phyloP scores from a whole-genome alignment of 2,113 vertebrate genomes.

The Prunella fulvescens region DNA sequence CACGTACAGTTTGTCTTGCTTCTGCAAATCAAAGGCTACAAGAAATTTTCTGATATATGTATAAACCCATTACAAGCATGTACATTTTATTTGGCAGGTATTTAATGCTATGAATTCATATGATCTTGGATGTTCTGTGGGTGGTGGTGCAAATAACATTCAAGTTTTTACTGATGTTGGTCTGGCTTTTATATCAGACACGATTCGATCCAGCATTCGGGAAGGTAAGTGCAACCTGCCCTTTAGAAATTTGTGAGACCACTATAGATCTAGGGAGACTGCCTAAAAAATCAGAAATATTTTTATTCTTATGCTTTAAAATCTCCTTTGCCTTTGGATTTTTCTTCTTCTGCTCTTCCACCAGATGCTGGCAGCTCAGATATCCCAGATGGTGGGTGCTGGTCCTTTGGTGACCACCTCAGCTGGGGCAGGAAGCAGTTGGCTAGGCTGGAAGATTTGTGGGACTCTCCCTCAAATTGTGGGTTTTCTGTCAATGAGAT shows the following conservation, averaged over 20 bases:
- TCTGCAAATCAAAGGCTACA: neutral
- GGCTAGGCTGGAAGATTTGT: neutral
- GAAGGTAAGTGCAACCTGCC: neutral
- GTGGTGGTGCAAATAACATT: constrained; percentile 62
- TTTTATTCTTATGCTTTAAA: neutral
- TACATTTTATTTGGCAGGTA: constrained; percentile 66
- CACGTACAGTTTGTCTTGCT: neutral
- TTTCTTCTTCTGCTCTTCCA: neutral
- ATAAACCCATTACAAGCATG: neutral
- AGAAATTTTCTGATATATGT: neutral
- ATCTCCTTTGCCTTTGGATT: neutral
- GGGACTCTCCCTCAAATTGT: neutral
- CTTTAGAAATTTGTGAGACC: neutral
- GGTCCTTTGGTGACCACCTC: neutral
- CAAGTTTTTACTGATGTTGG: constrained; percentile 74
- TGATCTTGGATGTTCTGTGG: constrained; percentile 78
- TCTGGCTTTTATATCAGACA: constrained; percentile 44
- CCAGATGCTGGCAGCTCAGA: neutral
- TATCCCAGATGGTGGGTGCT: neutral
- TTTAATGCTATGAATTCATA: constrained; percentile 77
- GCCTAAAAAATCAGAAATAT: neutral
- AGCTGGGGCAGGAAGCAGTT: neutral
- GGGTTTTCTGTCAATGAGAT: neutral
- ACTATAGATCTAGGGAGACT: neutral
- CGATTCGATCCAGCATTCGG: neutral